phyloP scores from a whole-genome alignment of 2,888 invertebrate genomes.

The Scelioninae gen. 1 region DNA sequence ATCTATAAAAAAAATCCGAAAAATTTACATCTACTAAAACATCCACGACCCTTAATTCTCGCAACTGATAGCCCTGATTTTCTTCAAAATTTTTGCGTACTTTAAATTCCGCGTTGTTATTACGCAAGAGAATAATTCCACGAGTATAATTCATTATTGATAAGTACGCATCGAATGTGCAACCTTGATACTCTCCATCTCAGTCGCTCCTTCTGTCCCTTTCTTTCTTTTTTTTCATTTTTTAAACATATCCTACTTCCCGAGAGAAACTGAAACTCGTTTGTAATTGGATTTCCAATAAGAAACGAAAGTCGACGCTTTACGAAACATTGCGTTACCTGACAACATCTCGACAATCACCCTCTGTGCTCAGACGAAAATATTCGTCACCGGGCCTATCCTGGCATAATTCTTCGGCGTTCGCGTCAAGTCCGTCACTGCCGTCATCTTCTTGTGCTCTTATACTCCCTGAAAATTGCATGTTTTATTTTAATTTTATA shows the following conservation, averaged over 20 bases:
- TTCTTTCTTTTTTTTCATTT: slow-evolving; percentile 36
- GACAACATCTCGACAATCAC: slow-evolving; percentile 96
- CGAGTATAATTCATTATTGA: slow-evolving; percentile 41
- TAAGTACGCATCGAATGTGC: slow-evolving; percentile 46
- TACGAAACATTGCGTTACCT: slow-evolving; percentile 87
- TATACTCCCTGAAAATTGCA: slow-evolving; percentile 76
- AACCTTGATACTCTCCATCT: slow-evolving; percentile 52
- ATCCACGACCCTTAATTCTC: too few relatives aligned
- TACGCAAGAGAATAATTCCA: slow-evolving; percentile 45
- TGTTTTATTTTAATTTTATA: neutral
- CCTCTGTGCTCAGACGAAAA: slow-evolving; percentile 92
- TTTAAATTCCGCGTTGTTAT: neutral
- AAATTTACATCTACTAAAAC: too few relatives aligned
- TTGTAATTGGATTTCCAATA: slow-evolving; percentile 71
- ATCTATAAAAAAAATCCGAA: too few relatives aligned
- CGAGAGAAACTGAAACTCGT: slow-evolving; percentile 73
- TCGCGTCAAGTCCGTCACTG: slow-evolving; percentile 86
- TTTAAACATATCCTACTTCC: slow-evolving; percentile 67
- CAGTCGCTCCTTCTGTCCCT: slow-evolving; percentile 20
- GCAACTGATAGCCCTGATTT: too few relatives aligned
- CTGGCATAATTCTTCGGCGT: slow-evolving; percentile 93
- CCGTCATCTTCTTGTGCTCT: slow-evolving; percentile 89
- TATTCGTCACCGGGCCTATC: slow-evolving; percentile 96
- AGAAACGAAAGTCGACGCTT: slow-evolving; percentile 73
- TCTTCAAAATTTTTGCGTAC: too few relatives aligned